Evolutionary conservation across 2,888 invertebrate genomes (phyloP), one percentile per base, ranked within the genome.

Genomic region (Athrips mouffetella): DNA sequence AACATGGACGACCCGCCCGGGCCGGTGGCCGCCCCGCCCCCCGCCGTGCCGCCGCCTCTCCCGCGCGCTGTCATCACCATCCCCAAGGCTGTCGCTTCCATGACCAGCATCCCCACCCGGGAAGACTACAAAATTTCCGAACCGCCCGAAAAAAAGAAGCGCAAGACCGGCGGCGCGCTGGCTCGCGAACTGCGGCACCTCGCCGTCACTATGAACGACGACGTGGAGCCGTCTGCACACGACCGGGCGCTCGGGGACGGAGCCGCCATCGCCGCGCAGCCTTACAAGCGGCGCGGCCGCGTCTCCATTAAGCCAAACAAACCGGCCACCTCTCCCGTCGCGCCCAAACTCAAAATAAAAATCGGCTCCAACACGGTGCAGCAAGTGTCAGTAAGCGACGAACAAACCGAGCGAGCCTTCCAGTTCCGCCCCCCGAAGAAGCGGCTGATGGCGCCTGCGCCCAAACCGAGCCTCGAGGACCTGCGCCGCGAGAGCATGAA

Each of bases 21-120:
- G 13, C 78, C 87, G 1, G 63, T 86, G 23, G 89, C 68, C 11
- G 83, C 90, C 41, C 89, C 90, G 3, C 89, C 92, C 25, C 90
- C 91, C 0, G 90, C 91, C 1, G 89, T 87, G 29, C 91, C 91
- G 6, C 89, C 90, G 45, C 90, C 91, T 0, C 75, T 92, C 5
- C 91, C 89, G 52, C 91, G 95, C 42, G 92, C 92, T 3, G 92
- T 93, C 23, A 94, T 94, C 48, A 94, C 94, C 4, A 95, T 96
- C 65, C 96, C 96, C 0, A 96, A 96, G 76, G 96, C 96, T 2
- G 94, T 96, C 6, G 95, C 96, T 16, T 96, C 96, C 7, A 96
- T 96, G 93, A 94, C 95, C 0, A 93, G 92, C 52, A 95, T 96
- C 65, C 95, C 96, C 1, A 95, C 96, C 0, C 91, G 94, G 58